Conservation (phyloP, 2,888 invertebrate species). For the Parelbella ahira region DNA sequence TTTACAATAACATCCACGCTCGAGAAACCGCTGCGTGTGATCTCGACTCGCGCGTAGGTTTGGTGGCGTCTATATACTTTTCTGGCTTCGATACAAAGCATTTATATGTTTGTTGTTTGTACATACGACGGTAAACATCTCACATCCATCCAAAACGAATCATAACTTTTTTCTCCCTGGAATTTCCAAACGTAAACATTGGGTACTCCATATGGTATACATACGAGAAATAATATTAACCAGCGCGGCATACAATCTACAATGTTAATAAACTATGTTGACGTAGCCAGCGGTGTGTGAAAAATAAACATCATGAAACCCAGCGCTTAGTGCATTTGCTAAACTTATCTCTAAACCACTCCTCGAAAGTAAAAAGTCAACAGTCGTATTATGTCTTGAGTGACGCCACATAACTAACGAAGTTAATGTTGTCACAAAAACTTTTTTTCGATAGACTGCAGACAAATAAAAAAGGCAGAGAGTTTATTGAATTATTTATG, state of each 20-base stretch:
- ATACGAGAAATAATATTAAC: conserved; percentile 41
- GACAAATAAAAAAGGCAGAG: conserved; percentile 24
- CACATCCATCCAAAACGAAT: conserved; percentile 35
- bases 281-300: conserved; percentile 60
- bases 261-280: conserved; percentile 59
- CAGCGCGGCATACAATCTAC: conserved; percentile 45
- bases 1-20: conserved; percentile 66
- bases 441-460: conserved; percentile 30
- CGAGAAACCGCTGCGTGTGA: conserved; percentile 57
- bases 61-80: conserved; percentile 51
- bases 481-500: conserved; percentile 25
- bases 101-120: conserved; percentile 28
- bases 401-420: conserved; percentile 52
- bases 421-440: conserved; percentile 39
- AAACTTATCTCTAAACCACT: conserved; percentile 64
- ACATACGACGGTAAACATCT: conserved; percentile 39
- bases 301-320: conserved; percentile 60
- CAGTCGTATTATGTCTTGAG: conserved; percentile 57
- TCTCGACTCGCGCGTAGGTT: conserved; percentile 46
- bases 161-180: conserved; percentile 28
- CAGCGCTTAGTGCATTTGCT: conserved; percentile 65
- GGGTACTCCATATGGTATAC: conserved; percentile 32
- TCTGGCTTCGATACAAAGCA: conserved; percentile 27
- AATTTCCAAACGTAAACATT: conserved; percentile 22
- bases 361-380: conserved; percentile 70